Percentiles rank a stretch among this genome's conserved stretches.
Conservation (phyloP, 2,888 invertebrate species). For the Drosophila imparisetae region DNA sequence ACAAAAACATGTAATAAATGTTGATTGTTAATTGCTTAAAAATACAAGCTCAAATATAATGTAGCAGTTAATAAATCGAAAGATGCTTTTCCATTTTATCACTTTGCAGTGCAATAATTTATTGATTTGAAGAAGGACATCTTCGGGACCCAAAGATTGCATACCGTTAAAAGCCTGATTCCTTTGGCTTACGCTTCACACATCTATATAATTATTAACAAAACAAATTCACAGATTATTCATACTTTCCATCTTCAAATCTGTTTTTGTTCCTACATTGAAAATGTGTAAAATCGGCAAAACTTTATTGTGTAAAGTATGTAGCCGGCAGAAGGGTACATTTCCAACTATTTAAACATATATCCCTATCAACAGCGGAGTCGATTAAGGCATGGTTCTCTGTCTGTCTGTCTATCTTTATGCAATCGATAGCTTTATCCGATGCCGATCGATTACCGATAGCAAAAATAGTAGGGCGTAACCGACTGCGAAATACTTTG, state of each 20-base stretch:
- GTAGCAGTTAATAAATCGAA: conserved; percentile 5
- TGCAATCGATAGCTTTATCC: no score
- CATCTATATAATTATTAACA: not conserved
- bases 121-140: not conserved
- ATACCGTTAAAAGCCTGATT: not conserved
- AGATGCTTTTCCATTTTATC: conserved; percentile 5
- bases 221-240: not conserved
- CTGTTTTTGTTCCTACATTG: not conserved
- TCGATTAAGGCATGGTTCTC: not conserved
- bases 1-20: conserved; percentile 30
- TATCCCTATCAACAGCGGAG: not conserved
- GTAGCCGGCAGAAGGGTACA: not conserved
- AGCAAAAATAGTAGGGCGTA: no score
- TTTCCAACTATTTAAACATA: not conserved
- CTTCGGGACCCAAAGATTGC: not conserved
- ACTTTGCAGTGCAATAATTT: not conserved
- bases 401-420: no score
- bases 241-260: not conserved
- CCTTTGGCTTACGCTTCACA: not conserved
- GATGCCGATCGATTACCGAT: no score
- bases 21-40: conserved; percentile 61
- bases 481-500: no score
- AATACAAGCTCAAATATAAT: conserved; percentile 20
- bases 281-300: not conserved
- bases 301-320: not conserved